Evolutionary conservation across 2,797 vertebrate species (phyloP), one percentile per base, ranked within the genome.

Genomic region (Pseudocheirus occidentalis): DNA sequence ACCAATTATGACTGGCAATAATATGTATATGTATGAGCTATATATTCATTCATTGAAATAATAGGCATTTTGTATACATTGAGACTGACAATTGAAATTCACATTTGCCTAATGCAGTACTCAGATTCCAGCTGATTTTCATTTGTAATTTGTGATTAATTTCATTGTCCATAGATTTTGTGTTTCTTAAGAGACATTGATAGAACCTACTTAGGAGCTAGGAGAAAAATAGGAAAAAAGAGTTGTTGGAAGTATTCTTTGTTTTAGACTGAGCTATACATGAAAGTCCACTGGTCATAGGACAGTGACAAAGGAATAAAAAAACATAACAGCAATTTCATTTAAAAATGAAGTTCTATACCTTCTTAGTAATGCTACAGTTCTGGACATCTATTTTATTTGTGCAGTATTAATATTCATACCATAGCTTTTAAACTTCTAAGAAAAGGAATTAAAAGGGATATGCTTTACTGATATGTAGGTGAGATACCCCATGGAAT

Each of bases 141-240:
- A 98, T 98, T 98, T 98, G 97, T 98, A 98, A 93, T 97, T 98
- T 98, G 96, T 98, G 97, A 98, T 98, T 98, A 98, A 98, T 98
- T 98, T 98, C 98, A 98, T 98, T 98, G 98, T 98, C 97, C 92
- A 95, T 96, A 98, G 97, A 98, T 98, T 98, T 98, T 98, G 97
- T 98, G 98, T 98, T 98, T 73, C 5, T 21, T n/a, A 95, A 98
- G 98, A 97, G 97, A 96, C 97, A 98, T 98, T 98, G 97, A 97
- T 95, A 96, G 96, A 98, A 97, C 94, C 55, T 98, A 98, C 96
- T 98, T 73, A 96, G 96, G 96, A 98, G 73, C 95, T 94, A 97
- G 94, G 97, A 97, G 90, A 92, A 92, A 96, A 98, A 97, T 98
- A 97, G 94, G 94, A 98, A 97, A 96, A 95, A 54, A 54, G 7